Evolutionary conservation across 2,888 invertebrate genomes (phyloP).

Genomic region (Epistrophella euchroma): DNA sequence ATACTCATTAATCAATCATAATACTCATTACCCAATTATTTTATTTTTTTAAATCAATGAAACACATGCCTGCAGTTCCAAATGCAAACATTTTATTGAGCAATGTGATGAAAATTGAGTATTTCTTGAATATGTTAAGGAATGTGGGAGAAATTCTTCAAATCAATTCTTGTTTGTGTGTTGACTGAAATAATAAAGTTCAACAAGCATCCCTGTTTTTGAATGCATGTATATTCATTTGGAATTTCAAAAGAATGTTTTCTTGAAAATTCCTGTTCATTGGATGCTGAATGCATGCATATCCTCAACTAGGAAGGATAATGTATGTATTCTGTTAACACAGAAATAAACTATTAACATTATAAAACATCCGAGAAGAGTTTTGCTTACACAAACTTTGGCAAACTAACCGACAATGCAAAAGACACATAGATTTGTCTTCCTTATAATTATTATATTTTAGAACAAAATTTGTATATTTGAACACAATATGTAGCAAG

Average conservation of each 20-base stretch:
- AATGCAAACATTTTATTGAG: too few relatives aligned
- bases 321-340: neutral
- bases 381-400: neutral
- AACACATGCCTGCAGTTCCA: too few relatives aligned
- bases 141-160: too few relatives aligned
- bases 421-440: neutral
- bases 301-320: neutral
- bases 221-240: neutral
- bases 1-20: too few relatives aligned
- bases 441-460: neutral
- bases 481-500: neutral
- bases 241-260: neutral
- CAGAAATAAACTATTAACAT: neutral
- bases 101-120: too few relatives aligned
- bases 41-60: too few relatives aligned
- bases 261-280: neutral
- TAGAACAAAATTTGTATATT: neutral
- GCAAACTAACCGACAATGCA: neutral
- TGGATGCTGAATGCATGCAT: neutral
- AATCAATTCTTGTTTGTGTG: neutral
- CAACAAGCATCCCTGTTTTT: neutral
- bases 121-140: too few relatives aligned
- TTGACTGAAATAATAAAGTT: neutral
- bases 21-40: too few relatives aligned
- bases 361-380: neutral